Evolutionary conservation across 1,140 invertebrate genomes (phyloP).

Genomic region (Drosophila biarmipes): DNA sequence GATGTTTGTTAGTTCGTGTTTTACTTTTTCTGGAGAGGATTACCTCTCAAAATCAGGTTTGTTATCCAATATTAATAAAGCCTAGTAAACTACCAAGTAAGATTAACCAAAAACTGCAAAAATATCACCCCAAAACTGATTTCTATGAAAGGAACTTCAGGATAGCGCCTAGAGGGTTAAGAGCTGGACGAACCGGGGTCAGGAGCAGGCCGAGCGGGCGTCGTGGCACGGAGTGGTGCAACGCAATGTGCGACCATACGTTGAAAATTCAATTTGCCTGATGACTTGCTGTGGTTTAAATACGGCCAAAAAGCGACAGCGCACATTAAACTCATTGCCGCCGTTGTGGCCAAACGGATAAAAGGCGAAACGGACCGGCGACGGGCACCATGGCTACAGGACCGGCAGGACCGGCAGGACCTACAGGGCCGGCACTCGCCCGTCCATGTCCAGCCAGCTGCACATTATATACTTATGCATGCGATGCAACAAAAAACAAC

Average conservation of each 20-base stretch:
- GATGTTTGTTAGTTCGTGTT: too few species aligned
- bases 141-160: not conserved
- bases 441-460: slow-evolving; percentile 54
- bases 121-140: not conserved
- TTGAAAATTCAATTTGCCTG: slow-evolving; percentile 84
- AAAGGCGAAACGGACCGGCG: slow-evolving; percentile 49
- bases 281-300: slow-evolving; percentile 83
- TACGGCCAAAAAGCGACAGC: slow-evolving; percentile 77
- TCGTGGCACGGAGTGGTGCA: slow-evolving; percentile 45
- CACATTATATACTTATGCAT: slow-evolving; percentile 80
- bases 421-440: not conserved
- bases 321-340: slow-evolving; percentile 77
- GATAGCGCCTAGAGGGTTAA: slow-evolving; percentile 16
- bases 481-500: slow-evolving; percentile 43
- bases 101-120: too few species aligned
- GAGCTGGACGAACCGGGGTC: not conserved
- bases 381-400: slow-evolving; percentile 34
- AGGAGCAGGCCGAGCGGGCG: not conserved
- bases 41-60: too few species aligned
- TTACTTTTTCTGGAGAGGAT: too few species aligned
- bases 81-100: too few species aligned
- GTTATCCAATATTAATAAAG: too few species aligned
- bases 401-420: slow-evolving; percentile 7
- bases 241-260: slow-evolving; percentile 72
- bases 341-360: slow-evolving; percentile 55